A percentile compares a stretch with the other conserved stretches of the same genome.
phyloP scores from a whole-genome alignment of 2,797 vertebrate species.

The Anableps anableps region DNA sequence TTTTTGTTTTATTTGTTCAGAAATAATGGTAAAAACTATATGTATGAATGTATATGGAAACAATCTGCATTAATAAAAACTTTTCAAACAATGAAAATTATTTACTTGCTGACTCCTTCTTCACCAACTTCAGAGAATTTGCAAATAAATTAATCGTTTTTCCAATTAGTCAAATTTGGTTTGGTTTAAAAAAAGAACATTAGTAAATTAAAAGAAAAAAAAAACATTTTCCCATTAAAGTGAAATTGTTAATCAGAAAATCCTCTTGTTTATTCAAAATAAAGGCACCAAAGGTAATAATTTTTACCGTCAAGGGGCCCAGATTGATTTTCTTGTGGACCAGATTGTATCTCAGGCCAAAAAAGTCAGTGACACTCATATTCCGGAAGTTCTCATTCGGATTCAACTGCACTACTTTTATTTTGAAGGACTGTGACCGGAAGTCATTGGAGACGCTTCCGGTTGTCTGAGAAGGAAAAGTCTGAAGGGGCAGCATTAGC shows the following conservation, averaged over 20 bases:
- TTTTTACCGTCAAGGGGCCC: neutral
- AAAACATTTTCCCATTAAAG: neutral
- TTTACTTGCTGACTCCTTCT: neutral
- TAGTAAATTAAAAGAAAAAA: neutral
- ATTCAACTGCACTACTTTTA: conserved; percentile 44
- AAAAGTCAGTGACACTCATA: neutral
- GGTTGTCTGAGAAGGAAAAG: neutral
- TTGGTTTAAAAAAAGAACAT: neutral
- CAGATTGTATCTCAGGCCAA: no score
- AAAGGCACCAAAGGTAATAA: no score
- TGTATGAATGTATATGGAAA: no score
- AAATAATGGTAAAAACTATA: no score
- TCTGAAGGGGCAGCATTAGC: neutral
- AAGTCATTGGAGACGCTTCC: neutral
- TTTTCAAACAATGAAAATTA: neutral
- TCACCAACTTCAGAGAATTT: neutral
- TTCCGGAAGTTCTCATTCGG: neutral
- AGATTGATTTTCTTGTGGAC: neutral
- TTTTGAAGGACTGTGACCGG: conserved; percentile 32
- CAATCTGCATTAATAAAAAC: no score
- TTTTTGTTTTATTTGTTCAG: no score
- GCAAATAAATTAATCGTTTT: neutral
- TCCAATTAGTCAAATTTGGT: neutral
- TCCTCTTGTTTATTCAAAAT: no score
- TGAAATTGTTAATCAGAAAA: neutral